Base-by-base conservation (phyloP, 2,888 invertebrate genomes). In the Chymomyza fuscimana region DNA sequence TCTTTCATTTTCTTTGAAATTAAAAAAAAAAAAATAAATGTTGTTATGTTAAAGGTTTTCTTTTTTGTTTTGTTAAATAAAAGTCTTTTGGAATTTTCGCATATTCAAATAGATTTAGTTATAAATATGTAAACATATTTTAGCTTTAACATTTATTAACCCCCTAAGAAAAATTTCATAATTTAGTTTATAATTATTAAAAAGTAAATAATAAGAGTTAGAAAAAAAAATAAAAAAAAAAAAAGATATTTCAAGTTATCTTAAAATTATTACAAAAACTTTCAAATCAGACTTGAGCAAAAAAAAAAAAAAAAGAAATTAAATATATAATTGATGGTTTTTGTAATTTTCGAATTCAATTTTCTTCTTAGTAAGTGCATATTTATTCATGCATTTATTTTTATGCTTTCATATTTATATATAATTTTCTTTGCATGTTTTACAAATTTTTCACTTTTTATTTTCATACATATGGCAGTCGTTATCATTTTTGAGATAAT, bases 401-500 rank as follows among this genome's bases (percentile, higher is more conserved):
- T 54, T 71, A 52, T 68, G 22, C 65, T 69, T 16, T 5, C 51
- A 15, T 16, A 51, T 51, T 51, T 51, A 15, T 15, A 51, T 7
- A 7, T 16, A 51, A 51, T 3, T 54, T 62, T 69, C 40, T 67
- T 70, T 50, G 46, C 52, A 54, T 32, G 19, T 51, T 66, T 66
- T 29, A 51, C 46, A 16, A 36, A 6, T 36, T 60, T 32, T 65
- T 65, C 46, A 4, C 5, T 65, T 65, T 65, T 73, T 65, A 72
- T 66, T 71, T 72, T 66, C 76, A 73, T 72, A 70, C 77, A 78
- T 86, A 85, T 85, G 84, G 84, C 84, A 85, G 84, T 85, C 81
- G 77, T 79, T 82, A 79, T 82, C 67, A 76, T 75, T 70, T 76
- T 80, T 82, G 82, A 84, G 84, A 86, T 86, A 78, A 81, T 77